A percentile compares a stretch with the other conserved stretches of the same genome.
Evolutionary conservation across 37 sponge, comb jelly and placozoan species (phyloP).

Genomic region (Lycopodina hypogea): DNA sequence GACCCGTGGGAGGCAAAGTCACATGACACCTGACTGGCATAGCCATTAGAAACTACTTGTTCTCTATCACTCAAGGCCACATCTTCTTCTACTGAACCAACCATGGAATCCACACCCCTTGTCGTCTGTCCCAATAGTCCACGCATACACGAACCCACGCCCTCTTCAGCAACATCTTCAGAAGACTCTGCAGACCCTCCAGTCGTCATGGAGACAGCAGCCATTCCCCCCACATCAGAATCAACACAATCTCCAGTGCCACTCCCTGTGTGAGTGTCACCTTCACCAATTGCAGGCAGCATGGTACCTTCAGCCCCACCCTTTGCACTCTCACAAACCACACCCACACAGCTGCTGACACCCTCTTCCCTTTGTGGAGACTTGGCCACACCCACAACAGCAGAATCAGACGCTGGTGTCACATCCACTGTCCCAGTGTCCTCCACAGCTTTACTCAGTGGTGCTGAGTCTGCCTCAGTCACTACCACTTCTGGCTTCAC

Average conservation of each 20-base stretch:
- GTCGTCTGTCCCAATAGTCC: background rate
- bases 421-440: background rate
- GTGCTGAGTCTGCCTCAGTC: constrained; percentile 27
- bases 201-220: background rate
- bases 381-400: no score
- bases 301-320: background rate
- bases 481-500: constrained; percentile 10
- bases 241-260: no score
- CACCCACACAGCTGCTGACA: no score
- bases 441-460: background rate
- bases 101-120: background rate
- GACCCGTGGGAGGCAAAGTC: background rate
- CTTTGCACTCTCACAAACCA: no score
- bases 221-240: background rate
- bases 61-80: background rate
- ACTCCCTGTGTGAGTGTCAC: background rate
- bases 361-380: no score
- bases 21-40: no score
- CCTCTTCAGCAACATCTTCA: constrained; percentile 13
- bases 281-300: background rate
- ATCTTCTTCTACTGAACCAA: no score
- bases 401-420: no score
- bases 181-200: background rate
- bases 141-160: background rate
- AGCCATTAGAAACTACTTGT: background rate